phyloP scores from a whole-genome alignment of 2,888 invertebrate genomes.

The Itoplectis maculator region DNA sequence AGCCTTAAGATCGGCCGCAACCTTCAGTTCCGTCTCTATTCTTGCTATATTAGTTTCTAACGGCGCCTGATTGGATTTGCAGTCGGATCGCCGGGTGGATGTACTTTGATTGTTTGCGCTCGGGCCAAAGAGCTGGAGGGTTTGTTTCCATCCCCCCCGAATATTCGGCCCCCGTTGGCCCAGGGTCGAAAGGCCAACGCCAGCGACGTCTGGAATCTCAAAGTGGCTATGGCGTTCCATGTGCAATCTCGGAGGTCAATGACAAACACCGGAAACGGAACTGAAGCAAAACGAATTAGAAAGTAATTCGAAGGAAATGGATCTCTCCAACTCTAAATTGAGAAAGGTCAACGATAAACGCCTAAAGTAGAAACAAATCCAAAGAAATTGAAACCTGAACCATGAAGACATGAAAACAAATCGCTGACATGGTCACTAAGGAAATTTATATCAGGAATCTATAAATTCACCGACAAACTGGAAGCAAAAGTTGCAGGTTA shows the following conservation, averaged over 20 bases:
- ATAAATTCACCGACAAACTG: no score
- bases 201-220: background rate
- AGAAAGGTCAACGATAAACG: no score
- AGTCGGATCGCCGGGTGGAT: conserved; percentile 59
- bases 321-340: no score
- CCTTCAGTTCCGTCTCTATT: conserved; percentile 47
- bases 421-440: no score
- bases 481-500: no score
- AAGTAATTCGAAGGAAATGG: no score
- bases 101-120: conserved; percentile 71
- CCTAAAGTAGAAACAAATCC: background rate
- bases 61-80: conserved; percentile 73
- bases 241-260: background rate
- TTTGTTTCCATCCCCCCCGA: conserved; percentile 38
- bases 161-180: conserved; percentile 13
- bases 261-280: background rate
- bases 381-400: background rate
- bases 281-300: no score
- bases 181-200: background rate
- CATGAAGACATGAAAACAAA: no score
- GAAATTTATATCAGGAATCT: no score
- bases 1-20: conserved; percentile 54
- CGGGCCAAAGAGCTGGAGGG: conserved; percentile 39
- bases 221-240: background rate
- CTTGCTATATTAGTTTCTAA: conserved; percentile 74